phyloP scores from a whole-genome alignment of 2,888 invertebrate genomes.

The Sarcophaga subvicina region DNA sequence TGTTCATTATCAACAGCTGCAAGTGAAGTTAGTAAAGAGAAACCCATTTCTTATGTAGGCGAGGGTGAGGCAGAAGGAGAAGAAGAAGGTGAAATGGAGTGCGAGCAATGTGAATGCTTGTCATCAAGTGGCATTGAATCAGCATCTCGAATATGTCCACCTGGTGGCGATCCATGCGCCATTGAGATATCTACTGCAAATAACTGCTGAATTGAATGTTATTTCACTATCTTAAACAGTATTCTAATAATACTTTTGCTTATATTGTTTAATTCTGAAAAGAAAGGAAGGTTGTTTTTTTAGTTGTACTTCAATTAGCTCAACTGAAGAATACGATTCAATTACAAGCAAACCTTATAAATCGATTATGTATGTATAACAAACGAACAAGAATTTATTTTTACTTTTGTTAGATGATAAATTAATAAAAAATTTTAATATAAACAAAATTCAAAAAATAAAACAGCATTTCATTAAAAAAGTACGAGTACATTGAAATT shows the following conservation, averaged over 20 bases:
- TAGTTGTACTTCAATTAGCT: too few species aligned
- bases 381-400: too few species aligned
- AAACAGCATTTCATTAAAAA: not conserved
- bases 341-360: too few species aligned
- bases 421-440: too few species aligned
- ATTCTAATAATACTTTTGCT: too few species aligned
- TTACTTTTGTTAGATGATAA: too few species aligned
- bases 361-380: too few species aligned
- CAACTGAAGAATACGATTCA: too few species aligned
- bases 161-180: conserved; percentile 74
- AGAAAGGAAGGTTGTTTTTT: too few species aligned
- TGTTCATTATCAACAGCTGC: conserved; percentile 76
- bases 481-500: not conserved
- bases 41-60: conserved; percentile 70
- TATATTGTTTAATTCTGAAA: too few species aligned
- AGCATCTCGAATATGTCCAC: conserved; percentile 73
- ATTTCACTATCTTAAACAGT: too few species aligned
- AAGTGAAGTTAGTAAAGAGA: conserved; percentile 69
- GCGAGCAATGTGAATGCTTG: conserved; percentile 75
- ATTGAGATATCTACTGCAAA: conserved; percentile 73
- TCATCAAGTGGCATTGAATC: conserved; percentile 72
- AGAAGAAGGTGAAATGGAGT: conserved; percentile 74
- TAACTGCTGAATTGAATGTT: not conserved
- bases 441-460: not conserved
- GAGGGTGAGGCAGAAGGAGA: conserved; percentile 74